These are phyloP conservation scores for Pteruthius melanotis DNA, from an alignment of 2,113 vertebrate species.

Conservation along the genomic window DNA sequence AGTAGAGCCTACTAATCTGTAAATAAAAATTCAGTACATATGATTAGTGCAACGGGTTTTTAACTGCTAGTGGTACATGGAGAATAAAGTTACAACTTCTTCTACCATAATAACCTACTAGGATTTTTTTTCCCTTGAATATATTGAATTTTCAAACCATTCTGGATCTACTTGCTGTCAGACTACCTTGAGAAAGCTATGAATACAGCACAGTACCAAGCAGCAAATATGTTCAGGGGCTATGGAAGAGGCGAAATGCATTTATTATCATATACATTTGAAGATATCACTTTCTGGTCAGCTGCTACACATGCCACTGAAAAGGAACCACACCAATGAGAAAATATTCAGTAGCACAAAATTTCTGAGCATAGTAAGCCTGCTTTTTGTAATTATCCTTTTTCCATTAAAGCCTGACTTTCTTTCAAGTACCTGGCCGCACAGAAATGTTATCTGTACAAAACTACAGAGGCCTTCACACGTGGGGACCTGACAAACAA, in stretches of 20 bases:
- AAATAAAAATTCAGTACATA: constrained; percentile 72
- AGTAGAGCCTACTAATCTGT: constrained; percentile 69
- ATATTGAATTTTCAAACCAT: neutral
- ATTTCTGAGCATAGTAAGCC: neutral
- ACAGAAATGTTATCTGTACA: neutral
- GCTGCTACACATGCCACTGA: neutral
- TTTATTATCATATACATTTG: neutral
- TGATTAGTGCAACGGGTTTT: constrained; percentile 21
- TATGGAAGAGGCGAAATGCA: neutral
- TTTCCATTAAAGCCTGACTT: neutral
- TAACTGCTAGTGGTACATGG: neutral
- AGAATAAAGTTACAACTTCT: constrained; percentile 14
- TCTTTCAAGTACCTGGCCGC: neutral
- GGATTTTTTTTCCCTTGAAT: neutral
- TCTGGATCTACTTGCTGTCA: neutral
- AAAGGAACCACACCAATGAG: neutral
- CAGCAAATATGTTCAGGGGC: neutral
- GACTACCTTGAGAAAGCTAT: neutral
- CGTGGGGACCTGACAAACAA: neutral
- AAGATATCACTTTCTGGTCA: neutral
- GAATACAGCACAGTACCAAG: neutral
- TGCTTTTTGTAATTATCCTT: neutral
- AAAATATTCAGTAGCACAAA: neutral
- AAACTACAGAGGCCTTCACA: neutral
- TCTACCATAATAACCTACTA: neutral